Percentiles rank a stretch among this genome's conserved stretches.
These are phyloP conservation scores for Pantala flavescens DNA, from an alignment of 1,140 invertebrate genomes.

Conservation along the genomic window DNA sequence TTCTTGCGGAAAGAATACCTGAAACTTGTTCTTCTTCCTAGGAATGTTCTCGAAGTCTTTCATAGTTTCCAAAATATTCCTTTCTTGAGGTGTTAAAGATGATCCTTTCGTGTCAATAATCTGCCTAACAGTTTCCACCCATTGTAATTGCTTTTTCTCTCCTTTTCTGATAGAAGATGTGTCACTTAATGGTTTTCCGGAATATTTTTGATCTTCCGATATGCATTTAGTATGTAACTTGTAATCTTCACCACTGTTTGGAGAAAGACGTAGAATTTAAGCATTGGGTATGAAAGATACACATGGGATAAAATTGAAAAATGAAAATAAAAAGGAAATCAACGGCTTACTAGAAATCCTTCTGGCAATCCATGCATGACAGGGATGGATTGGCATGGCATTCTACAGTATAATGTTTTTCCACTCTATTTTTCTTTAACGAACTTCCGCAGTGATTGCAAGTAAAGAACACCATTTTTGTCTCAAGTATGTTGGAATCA, in stretches of 20 bases:
- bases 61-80: background rate
- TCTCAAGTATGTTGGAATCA: background rate
- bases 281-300: background rate
- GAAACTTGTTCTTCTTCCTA: background rate
- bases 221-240: background rate
- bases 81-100: background rate
- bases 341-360: background rate
- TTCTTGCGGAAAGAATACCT: background rate
- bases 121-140: background rate
- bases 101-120: background rate
- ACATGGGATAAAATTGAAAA: too few species aligned
- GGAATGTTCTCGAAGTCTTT: constrained; percentile 10
- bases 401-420: background rate
- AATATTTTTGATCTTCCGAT: background rate
- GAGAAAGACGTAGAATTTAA: background rate
- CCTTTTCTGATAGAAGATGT: background rate
- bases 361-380: background rate
- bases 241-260: background rate
- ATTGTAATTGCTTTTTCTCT: background rate
- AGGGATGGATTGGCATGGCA: background rate
- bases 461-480: background rate
- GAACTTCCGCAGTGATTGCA: background rate
- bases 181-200: background rate
- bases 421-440: background rate
- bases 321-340: background rate